Percentiles rank a stretch among this genome's conserved stretches.
phyloP scores from a whole-genome alignment of 2,797 vertebrate species.

The Loriculus beryllinus region DNA sequence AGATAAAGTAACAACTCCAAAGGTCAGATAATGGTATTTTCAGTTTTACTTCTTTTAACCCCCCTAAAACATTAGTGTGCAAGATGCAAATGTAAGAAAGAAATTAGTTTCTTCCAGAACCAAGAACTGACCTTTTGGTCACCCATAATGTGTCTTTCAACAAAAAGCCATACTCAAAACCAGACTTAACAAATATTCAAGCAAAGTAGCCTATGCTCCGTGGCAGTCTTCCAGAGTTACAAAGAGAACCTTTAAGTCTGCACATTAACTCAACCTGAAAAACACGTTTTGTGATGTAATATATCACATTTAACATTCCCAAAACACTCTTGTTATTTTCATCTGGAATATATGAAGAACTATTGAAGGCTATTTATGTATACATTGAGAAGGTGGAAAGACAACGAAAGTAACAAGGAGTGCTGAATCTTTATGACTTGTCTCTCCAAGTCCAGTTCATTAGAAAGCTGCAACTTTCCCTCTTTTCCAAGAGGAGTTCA shows the following conservation, averaged over 20 bases:
- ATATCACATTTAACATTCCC: neutral
- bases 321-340: neutral
- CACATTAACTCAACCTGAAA: neutral
- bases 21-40: neutral
- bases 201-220: neutral
- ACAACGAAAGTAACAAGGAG: neutral
- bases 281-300: neutral
- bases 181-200: neutral
- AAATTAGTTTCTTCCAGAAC: neutral
- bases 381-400: neutral
- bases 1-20: neutral
- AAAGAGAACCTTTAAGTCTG: constrained; percentile 3
- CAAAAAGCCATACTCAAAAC: constrained; percentile 36
- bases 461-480: neutral
- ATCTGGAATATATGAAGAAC: neutral
- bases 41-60: neutral
- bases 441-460: neutral
- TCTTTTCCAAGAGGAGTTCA: neutral
- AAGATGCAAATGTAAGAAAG: neutral
- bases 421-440: neutral
- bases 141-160: neutral
- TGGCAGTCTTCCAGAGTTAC: neutral
- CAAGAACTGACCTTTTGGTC: neutral
- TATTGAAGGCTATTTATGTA: neutral
- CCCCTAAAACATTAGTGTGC: neutral